Base-by-base conservation (phyloP, 2,797 vertebrate genomes). In the Crax fasciolata region DNA sequence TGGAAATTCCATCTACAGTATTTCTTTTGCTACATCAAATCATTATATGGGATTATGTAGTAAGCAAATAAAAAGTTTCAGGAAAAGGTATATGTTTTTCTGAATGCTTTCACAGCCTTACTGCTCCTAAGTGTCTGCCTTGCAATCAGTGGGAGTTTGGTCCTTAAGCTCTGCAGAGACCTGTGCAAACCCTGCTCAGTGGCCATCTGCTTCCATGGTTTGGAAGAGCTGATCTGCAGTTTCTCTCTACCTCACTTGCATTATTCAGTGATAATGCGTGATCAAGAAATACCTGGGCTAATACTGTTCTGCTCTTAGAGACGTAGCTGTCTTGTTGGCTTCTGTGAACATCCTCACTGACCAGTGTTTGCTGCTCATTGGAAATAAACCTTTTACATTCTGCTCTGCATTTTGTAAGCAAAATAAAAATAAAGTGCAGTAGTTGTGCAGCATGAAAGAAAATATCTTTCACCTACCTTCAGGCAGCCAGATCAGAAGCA, bases 171-270 rank as follows among this genome's bases (percentile, higher is more conserved):
- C 30, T 49, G 7, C 11, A 23, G 35, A 30, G 8, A 52, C 19
- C 24, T 84, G 54, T 43, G 55, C 83, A 66, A 92, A 43, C 9
- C 4, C 15, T 16, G 3, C 27, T 23, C 51, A 59, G 6, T 54
- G 13, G 28, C 16, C 61, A 0, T 79, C 51, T 43, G 28, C 54
- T 91, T 70, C 24, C 75, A 41, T 10, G 20, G 1, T 55, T 86
- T 68, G 74, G 78, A 62, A 48, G 77, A 65, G 19, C 20, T 62
- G 14, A 24, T 70, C 52, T 23, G 59, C 54, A 30, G 16, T 59
- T 5, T 82, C 15, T 35, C 16, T 49, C n/a, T 0, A 0, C 28
- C 13, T 83, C 1, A 1, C 78, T 62, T 62, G n/a, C 8, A 6
- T 18, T 67, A 24, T 82, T 70, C 35, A 39, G 1, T 68, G 16